These are phyloP conservation scores for Lampris megalopsis DNA, from an alignment of 2,113 vertebrate genomes.

Conservation along the genomic window DNA sequence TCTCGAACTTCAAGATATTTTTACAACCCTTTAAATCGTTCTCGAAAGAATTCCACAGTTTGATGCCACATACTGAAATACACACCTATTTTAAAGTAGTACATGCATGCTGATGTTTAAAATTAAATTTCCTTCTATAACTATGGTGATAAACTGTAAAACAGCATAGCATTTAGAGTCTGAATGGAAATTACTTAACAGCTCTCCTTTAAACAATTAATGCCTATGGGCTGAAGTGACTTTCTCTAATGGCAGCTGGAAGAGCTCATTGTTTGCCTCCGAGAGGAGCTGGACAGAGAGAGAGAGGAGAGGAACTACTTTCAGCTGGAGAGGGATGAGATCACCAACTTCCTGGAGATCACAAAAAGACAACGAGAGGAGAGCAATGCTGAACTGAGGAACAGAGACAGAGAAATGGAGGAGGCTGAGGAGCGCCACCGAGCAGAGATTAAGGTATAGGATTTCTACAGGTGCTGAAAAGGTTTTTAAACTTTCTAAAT, in stretches of 20 bases:
- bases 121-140: background rate
- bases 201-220: background rate
- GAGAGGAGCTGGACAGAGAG: conserved; percentile 91
- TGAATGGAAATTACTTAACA: background rate
- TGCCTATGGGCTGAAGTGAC: background rate
- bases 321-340: conserved; percentile 91
- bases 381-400: conserved; percentile 84
- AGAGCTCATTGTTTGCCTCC: conserved; percentile 83
- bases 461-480: too few species aligned
- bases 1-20: too few species aligned
- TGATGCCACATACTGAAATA: too few species aligned
- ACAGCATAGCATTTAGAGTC: background rate
- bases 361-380: conserved; percentile 87
- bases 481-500: too few species aligned
- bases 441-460: conserved; percentile 90
- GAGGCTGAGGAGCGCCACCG: conserved; percentile 89
- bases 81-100: too few species aligned
- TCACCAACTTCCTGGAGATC: conserved; percentile 90
- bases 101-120: background rate
- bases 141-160: too few species aligned
- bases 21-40: too few species aligned
- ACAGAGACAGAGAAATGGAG: conserved; percentile 88
- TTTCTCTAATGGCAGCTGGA: conserved; percentile 83
- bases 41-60: too few species aligned
- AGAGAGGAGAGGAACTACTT: conserved; percentile 94